These are phyloP conservation scores for Psilopogon haemacephalus DNA, from an alignment of 2,113 vertebrate genomes.

Conservation along the genomic window DNA sequence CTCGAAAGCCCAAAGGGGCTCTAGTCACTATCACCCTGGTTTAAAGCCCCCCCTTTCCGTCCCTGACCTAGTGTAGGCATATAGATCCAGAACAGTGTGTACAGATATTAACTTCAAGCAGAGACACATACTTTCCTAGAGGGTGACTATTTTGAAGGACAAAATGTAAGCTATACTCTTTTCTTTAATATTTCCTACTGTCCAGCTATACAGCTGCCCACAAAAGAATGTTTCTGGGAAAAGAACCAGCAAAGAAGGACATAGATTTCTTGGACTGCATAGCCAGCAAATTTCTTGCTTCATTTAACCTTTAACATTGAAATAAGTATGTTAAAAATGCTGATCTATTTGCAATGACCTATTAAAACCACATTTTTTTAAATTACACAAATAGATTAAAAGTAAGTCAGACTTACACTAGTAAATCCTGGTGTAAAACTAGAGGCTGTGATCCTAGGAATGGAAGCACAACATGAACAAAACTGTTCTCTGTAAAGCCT, in stretches of 20 bases:
- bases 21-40: neutral
- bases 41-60: neutral
- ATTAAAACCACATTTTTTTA: neutral
- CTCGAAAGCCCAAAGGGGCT: neutral
- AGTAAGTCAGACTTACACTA: neutral
- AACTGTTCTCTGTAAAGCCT: neutral
- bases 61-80: neutral
- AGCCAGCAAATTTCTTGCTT: neutral
- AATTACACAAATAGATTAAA: neutral
- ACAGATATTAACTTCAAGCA: neutral
- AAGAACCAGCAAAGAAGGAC: neutral
- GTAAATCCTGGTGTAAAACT: neutral
- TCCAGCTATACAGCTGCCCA: neutral
- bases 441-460: neutral
- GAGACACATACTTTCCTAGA: neutral
- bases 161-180: neutral
- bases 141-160: neutral
- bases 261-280: neutral
- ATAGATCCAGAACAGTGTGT: neutral
- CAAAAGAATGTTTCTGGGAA: neutral
- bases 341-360: neutral
- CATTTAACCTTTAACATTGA: neutral
- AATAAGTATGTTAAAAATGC: neutral
- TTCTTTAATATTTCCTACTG: neutral
- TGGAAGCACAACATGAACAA: neutral